Evolutionary conservation across 2,888 invertebrate genomes (phyloP).

Genomic region (Dioctria linearis): DNA sequence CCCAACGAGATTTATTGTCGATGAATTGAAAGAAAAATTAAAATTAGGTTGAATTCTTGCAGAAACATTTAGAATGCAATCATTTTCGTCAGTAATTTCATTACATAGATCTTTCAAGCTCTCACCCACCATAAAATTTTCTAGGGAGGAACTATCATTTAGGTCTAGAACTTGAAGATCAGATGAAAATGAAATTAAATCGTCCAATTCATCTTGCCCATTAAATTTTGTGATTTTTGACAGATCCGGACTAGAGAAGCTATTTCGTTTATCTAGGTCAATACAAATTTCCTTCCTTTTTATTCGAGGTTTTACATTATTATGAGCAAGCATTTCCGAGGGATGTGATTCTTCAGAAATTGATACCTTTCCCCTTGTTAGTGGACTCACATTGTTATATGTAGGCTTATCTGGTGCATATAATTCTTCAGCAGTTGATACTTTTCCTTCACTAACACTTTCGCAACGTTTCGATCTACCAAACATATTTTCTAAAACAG

Average conservation of each 20-base stretch:
- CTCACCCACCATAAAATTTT: constrained; percentile 6
- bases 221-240: constrained; percentile 67
- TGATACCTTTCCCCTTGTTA: constrained; percentile 59
- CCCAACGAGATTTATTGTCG: constrained; percentile 69
- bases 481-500: constrained; percentile 63
- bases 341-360: constrained; percentile 60
- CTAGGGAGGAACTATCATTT: constrained; percentile 60
- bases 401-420: neutral
- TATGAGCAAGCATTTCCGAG: neutral
- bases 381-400: constrained; percentile 25
- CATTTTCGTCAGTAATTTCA: constrained; percentile 57
- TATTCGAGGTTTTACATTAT: constrained; percentile 36
- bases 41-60: constrained; percentile 67
- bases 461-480: constrained; percentile 63
- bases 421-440: constrained; percentile 61
- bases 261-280: constrained; percentile 65
- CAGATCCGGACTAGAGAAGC: constrained; percentile 70
- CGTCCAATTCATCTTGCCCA: constrained; percentile 60
- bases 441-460: constrained; percentile 64
- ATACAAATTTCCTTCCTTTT: neutral
- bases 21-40: constrained; percentile 69
- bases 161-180: constrained; percentile 62
- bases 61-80: constrained; percentile 67
- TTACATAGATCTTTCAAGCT: neutral
- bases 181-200: constrained; percentile 61